Evolutionary conservation across 2,113 vertebrate species (phyloP).

Genomic region (Microcebus jonahi): DNA sequence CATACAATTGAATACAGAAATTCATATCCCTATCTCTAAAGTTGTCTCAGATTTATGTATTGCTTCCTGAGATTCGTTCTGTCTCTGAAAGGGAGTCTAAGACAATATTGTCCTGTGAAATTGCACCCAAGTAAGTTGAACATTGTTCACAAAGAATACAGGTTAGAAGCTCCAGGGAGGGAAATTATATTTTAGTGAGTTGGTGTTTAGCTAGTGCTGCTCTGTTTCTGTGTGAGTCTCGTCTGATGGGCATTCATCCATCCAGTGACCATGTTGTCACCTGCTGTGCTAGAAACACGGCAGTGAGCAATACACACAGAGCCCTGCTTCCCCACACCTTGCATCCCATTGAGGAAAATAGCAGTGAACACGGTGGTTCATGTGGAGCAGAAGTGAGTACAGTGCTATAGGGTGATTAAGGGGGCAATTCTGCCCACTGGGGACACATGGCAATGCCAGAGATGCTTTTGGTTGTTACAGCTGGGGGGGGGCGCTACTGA

Average conservation of each 20-base stretch:
- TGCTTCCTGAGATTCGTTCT: not conserved
- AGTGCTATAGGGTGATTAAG: not conserved
- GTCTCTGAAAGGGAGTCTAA: not conserved
- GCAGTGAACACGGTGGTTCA: fast-evolving
- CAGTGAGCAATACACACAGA: not conserved
- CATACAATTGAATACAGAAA: not conserved
- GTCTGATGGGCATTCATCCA: not conserved
- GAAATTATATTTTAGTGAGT: not conserved
- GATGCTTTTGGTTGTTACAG: not conserved
- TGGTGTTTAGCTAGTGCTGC: not conserved
- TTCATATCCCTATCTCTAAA: not conserved
- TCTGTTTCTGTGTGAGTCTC: not conserved
- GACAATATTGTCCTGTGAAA: not conserved
- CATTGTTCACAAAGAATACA: not conserved
- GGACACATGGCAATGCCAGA: not conserved
- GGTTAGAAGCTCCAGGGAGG: not conserved
- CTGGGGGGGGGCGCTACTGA: not conserved
- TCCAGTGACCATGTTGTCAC: fast-evolving
- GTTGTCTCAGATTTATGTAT: not conserved
- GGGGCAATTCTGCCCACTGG: not conserved
- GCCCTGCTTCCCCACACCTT: fast-evolving
- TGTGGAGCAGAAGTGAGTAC: not conserved
- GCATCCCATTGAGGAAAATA: not conserved
- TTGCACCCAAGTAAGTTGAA: not conserved
- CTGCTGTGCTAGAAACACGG: not conserved